These are phyloP conservation scores for Petrophora chlorosata DNA, from an alignment of 2,888 invertebrate genomes.

Conservation along the genomic window DNA sequence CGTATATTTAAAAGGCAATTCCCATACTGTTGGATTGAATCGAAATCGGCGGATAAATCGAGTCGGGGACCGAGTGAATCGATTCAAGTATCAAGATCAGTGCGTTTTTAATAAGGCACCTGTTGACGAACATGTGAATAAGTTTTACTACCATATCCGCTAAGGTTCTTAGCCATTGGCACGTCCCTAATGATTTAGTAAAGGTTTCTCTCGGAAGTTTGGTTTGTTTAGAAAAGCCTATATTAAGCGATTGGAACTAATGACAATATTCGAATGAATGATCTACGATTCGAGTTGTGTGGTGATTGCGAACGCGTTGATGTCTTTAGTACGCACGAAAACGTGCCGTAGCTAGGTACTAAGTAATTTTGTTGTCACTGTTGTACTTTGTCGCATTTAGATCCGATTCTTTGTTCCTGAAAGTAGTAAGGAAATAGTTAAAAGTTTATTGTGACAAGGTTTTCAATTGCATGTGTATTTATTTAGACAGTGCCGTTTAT, in stretches of 20 bases:
- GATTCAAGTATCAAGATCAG: conserved; percentile 44
- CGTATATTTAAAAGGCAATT: neutral
- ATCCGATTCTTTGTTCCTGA: neutral
- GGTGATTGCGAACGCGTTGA: conserved; percentile 32
- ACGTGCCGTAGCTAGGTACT: neutral
- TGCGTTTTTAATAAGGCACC: conserved; percentile 79
- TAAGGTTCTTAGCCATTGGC: conserved; percentile 62
- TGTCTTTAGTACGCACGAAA: conserved; percentile 35
- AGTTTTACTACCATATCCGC: conserved; percentile 79
- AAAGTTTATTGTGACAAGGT: neutral
- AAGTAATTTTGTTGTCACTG: neutral
- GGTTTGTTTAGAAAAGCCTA: conserved; percentile 17
- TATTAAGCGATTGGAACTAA: conserved; percentile 33
- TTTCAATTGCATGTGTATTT: neutral
- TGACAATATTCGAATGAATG: conserved; percentile 22
- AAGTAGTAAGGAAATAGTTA: neutral
- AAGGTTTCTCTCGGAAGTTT: conserved; percentile 26
- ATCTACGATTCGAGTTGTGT: conserved; percentile 5
- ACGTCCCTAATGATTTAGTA: conserved; percentile 75
- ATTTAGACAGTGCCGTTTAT: conserved; percentile 5
- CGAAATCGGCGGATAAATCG: conserved; percentile 52
- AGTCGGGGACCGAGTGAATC: conserved; percentile 61
- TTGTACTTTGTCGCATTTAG: neutral
- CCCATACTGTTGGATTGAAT: conserved; percentile 1
- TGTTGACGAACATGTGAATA: conserved; percentile 83